Percentiles rank a stretch among this genome's conserved stretches.
Evolutionary conservation across 2,113 vertebrate species (phyloP).

Genomic region (Toxostoma redivivum): DNA sequence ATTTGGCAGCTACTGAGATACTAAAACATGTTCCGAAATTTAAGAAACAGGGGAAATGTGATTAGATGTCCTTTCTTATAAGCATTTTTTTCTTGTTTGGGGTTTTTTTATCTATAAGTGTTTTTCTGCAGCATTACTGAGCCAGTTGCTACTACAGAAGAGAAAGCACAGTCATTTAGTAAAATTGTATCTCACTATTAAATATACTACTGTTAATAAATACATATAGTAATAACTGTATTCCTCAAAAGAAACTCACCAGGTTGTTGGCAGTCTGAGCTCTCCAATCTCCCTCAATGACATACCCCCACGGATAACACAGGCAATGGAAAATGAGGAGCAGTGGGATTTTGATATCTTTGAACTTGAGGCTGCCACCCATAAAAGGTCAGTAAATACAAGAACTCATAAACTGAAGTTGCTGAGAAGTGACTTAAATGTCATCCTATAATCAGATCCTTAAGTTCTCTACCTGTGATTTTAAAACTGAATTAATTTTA

Average conservation of each 20-base stretch:
- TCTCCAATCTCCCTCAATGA: slow-evolving; percentile 83
- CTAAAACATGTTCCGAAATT: not conserved
- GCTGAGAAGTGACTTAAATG: not conserved
- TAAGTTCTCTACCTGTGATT: not conserved
- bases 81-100: not conserved
- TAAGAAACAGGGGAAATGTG: not conserved
- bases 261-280: slow-evolving; percentile 75
- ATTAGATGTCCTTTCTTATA: not conserved
- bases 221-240: not conserved
- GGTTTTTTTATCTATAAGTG: not conserved
- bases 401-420: not conserved
- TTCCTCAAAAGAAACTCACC: slow-evolving; percentile 78
- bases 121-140: not conserved
- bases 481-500: not conserved
- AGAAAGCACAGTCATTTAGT: not conserved
- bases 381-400: slow-evolving; percentile 81
- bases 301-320: slow-evolving; percentile 85
- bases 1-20: not conserved
- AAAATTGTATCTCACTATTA: not conserved
- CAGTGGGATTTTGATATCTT: slow-evolving; percentile 96
- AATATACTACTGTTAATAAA: not conserved
- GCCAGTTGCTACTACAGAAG: not conserved
- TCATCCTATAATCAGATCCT: not conserved
- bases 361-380: slow-evolving; percentile 90
- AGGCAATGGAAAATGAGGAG: slow-evolving; percentile 93